Conservation (phyloP, 2,888 invertebrate species). For the Clepsis dumicolana region DNA sequence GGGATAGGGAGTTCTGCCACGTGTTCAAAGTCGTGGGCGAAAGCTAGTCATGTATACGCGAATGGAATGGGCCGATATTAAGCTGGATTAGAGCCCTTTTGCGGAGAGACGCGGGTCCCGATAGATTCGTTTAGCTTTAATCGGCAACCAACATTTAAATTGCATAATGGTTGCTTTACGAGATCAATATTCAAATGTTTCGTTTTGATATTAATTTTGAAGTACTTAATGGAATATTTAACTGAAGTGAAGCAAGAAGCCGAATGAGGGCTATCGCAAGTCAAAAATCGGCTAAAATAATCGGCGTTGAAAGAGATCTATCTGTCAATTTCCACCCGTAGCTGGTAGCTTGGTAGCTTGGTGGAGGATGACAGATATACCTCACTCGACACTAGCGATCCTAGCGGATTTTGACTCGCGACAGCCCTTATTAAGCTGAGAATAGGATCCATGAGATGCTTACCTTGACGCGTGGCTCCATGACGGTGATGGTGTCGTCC, state of each 20-base stretch:
- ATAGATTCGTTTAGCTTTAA: constrained; percentile 7
- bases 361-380: too few relatives aligned
- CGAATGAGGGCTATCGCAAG: neutral
- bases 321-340: too few relatives aligned
- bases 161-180: constrained; percentile 21
- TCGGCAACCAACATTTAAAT: constrained; percentile 33
- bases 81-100: constrained; percentile 41
- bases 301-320: too few relatives aligned
- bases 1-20: too few relatives aligned
- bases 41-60: constrained; percentile 30
- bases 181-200: neutral
- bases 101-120: neutral
- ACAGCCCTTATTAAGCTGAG: constrained; percentile 34
- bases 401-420: too few relatives aligned
- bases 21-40: too few relatives aligned
- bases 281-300: too few relatives aligned
- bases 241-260: neutral
- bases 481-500: constrained; percentile 93
- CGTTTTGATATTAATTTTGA: neutral
- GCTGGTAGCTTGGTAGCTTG: too few relatives aligned
- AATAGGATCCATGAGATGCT: constrained; percentile 43
- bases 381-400: too few relatives aligned
- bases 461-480: constrained; percentile 90
- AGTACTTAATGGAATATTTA: neutral
- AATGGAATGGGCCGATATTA: constrained; percentile 45